Evolutionary conservation across 2,113 vertebrate species (phyloP).

Genomic region (Elephas maximus): DNA sequence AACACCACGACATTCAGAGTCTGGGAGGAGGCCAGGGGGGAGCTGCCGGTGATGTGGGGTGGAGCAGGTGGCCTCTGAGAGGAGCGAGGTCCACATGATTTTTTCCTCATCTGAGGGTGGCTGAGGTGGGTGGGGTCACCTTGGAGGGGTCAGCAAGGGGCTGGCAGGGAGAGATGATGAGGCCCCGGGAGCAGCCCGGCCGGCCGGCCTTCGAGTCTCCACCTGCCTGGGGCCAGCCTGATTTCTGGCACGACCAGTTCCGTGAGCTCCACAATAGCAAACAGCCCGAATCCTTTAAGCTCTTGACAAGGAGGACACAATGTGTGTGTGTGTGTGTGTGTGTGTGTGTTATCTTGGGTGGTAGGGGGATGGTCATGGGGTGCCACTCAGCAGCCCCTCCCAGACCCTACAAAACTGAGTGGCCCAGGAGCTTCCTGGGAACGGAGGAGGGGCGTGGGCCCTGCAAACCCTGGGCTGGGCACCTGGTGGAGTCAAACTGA

Average conservation of each 20-base stretch:
- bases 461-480: background rate
- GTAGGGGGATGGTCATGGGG: background rate
- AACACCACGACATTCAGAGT: accelerated
- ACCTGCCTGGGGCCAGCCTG: constrained; percentile 42
- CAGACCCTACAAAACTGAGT: accelerated
- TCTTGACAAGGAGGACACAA: background rate
- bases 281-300: constrained; percentile 22
- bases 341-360: background rate
- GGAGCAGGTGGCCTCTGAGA: background rate
- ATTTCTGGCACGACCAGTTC: constrained; percentile 77
- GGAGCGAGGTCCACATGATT: accelerated
- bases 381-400: background rate
- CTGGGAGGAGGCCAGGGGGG: background rate
- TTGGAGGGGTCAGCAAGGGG: background rate
- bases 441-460: background rate
- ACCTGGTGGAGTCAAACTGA: background rate
- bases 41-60: accelerated
- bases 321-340: accelerated
- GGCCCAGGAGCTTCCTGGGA: background rate
- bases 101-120: background rate
- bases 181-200: background rate
- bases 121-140: background rate
- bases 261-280: constrained; percentile 53
- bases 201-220: constrained; percentile 48
- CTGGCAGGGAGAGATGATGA: background rate